Evolutionary conservation across 2,888 invertebrate genomes (phyloP).

Genomic region (Oxyteleia sp.): DNA sequence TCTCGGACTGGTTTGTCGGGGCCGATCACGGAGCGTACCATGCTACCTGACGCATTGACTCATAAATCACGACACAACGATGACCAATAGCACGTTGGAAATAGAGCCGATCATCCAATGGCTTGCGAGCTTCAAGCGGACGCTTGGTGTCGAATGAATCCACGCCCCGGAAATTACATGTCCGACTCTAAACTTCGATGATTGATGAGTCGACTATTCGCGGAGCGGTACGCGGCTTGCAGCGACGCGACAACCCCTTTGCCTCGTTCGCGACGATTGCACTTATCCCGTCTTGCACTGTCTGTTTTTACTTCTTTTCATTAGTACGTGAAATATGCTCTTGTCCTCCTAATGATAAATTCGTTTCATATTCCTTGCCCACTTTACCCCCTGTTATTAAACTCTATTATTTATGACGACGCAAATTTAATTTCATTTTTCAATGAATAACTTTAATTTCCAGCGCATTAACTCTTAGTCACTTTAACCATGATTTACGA

Average conservation of each 20-base stretch:
- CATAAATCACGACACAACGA: slow-evolving; percentile 82
- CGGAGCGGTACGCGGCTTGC: slow-evolving; percentile 55
- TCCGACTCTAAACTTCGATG: slow-evolving; percentile 87
- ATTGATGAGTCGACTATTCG: slow-evolving; percentile 84
- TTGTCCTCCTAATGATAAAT: slow-evolving; percentile 18
- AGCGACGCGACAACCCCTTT: slow-evolving; percentile 58
- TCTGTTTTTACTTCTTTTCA: slow-evolving; percentile 31
- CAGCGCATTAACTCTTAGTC: background rate
- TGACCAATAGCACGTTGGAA: slow-evolving; percentile 80
- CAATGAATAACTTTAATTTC: background rate
- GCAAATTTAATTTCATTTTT: background rate
- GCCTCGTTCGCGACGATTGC: slow-evolving; percentile 38
- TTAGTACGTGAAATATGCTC: slow-evolving; percentile 15
- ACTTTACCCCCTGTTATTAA: background rate
- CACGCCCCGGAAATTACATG: slow-evolving; percentile 87
- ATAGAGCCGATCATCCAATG: slow-evolving; percentile 79
- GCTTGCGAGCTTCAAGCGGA: slow-evolving; percentile 77
- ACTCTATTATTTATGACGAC: slow-evolving; percentile 8
- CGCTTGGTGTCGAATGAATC: slow-evolving; percentile 84
- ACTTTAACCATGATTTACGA: background rate
- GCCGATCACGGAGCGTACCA: slow-evolving; percentile 41
- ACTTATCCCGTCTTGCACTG: slow-evolving; percentile 44
- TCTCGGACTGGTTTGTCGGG: slow-evolving; percentile 37
- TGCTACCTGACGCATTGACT: slow-evolving; percentile 71
- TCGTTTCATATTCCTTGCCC: slow-evolving; percentile 6